A percentile compares a stretch with the other conserved stretches of the same genome.
Conservation (phyloP, 1,140 invertebrate species). For the Listronotus oregonensis region DNA sequence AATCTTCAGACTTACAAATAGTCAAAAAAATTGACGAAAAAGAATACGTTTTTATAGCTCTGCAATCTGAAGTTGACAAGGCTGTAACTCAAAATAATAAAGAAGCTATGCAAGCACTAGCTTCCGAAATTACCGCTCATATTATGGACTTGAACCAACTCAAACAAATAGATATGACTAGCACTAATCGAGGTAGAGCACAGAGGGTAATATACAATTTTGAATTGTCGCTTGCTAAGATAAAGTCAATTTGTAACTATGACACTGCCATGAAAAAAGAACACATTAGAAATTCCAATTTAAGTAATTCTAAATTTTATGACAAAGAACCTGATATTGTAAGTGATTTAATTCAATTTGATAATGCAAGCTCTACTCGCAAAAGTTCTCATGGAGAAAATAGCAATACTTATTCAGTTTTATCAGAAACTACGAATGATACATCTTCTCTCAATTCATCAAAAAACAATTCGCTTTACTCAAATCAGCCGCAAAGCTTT, state of each 20-base stretch:
- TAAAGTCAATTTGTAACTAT: slow-evolving; percentile 18
- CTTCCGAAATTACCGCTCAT: slow-evolving; percentile 17
- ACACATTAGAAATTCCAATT: not conserved
- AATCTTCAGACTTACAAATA: not conserved
- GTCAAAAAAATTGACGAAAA: slow-evolving; percentile 18
- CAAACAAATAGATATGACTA: not conserved
- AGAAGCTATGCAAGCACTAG: not conserved
- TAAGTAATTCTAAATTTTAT: not conserved
- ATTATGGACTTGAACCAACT: slow-evolving; percentile 22
- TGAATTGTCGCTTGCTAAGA: slow-evolving; percentile 19
- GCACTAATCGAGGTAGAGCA: slow-evolving; percentile 1
- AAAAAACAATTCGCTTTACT: not conserved
- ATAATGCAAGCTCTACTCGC: not conserved
- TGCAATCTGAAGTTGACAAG: slow-evolving; percentile 14
- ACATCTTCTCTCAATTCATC: not conserved
- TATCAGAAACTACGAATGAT: not conserved
- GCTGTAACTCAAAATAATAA: slow-evolving; percentile 2
- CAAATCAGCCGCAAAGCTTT: not conserved
- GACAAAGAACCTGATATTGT: slow-evolving; percentile 9
- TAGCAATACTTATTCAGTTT: not conserved
- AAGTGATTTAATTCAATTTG: slow-evolving; percentile 7
- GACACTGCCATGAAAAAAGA: not conserved
- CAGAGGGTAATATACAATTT: slow-evolving; percentile 15
- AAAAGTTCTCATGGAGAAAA: not conserved
- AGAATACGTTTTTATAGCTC: slow-evolving; percentile 14